These are phyloP conservation scores for Axinella damicornis DNA, from an alignment of 37 sponge, comb jelly and placozoan species.

Conservation along the genomic window DNA sequence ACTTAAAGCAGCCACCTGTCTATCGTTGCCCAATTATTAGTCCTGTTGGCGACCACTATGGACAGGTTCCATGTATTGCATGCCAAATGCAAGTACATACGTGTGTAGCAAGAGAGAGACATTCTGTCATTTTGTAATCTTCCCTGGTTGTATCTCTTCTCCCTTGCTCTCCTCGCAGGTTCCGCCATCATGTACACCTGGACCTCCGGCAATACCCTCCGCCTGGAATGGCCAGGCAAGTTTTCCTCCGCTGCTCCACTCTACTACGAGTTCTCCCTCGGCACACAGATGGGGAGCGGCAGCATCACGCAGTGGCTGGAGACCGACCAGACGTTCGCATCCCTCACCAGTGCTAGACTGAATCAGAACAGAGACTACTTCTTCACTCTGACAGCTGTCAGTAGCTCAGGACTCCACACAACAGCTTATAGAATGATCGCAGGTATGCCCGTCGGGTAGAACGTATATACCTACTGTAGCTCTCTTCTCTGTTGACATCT, in stretches of 20 bases:
- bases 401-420: conserved; percentile 47
- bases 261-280: conserved; percentile 77
- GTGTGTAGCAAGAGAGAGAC: too few relatives aligned
- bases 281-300: conserved; percentile 57
- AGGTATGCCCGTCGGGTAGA: conserved; percentile 19
- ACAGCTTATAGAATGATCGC: conserved; percentile 14
- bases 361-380: conserved; percentile 45
- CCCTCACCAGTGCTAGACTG: conserved; percentile 10
- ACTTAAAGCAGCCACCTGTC: too few relatives aligned
- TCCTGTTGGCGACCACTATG: too few relatives aligned
- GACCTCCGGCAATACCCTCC: not conserved
- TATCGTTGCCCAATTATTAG: too few relatives aligned
- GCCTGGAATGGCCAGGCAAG: conserved; percentile 60
- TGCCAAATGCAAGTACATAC: too few relatives aligned
- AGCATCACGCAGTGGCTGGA: conserved; percentile 50
- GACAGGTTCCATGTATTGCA: too few relatives aligned
- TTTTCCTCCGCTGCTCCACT: conserved; percentile 59
- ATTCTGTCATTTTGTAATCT: too few relatives aligned
- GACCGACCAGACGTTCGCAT: conserved; percentile 11
- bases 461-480: not conserved
- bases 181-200: conserved; percentile 21
- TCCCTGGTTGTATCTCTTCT: too few relatives aligned
- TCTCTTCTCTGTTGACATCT: too few relatives aligned
- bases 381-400: conserved; percentile 58
- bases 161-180: conserved; percentile 16